phyloP scores from a whole-genome alignment of 2,797 vertebrate genomes.

The Nannoperca obscura region DNA sequence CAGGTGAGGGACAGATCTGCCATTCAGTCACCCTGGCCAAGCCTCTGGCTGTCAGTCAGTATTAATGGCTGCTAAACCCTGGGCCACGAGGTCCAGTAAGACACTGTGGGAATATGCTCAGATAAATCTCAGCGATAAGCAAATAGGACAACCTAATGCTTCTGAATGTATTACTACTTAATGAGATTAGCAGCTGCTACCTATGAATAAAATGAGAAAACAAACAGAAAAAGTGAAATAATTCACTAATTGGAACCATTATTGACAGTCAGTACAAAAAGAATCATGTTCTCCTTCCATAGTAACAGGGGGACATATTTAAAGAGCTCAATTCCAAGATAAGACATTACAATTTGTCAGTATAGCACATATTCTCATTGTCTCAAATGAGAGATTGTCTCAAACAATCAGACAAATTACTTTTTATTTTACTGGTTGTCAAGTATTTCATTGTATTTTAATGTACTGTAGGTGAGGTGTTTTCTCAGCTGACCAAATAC shows the following conservation, averaged over 20 bases:
- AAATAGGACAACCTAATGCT: slow-evolving; percentile 34
- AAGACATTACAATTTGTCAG: no score
- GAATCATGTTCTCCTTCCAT: no score
- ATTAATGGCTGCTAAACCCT: slow-evolving; percentile 66
- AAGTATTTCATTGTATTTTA: background rate
- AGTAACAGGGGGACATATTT: no score
- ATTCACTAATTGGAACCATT: no score
- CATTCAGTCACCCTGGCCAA: slow-evolving; percentile 50
- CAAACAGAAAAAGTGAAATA: background rate
- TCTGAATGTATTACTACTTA: slow-evolving; percentile 16
- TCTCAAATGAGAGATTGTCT: no score
- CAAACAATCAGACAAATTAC: no score
- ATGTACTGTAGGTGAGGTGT: background rate
- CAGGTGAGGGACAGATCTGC: slow-evolving; percentile 70
- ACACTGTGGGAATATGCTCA: slow-evolving; percentile 54
- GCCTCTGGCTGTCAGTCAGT: slow-evolving; percentile 69
- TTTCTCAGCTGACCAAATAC: background rate
- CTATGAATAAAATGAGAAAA: background rate
- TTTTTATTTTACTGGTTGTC: background rate
- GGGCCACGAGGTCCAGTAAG: slow-evolving; percentile 49
- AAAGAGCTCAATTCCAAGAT: no score
- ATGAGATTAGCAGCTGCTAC: background rate
- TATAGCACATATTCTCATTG: no score
- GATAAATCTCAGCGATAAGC: slow-evolving; percentile 65
- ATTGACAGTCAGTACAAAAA: no score